These are phyloP conservation scores for Chrysolina haemoptera DNA, from an alignment of 2,888 invertebrate genomes.

Conservation along the genomic window DNA sequence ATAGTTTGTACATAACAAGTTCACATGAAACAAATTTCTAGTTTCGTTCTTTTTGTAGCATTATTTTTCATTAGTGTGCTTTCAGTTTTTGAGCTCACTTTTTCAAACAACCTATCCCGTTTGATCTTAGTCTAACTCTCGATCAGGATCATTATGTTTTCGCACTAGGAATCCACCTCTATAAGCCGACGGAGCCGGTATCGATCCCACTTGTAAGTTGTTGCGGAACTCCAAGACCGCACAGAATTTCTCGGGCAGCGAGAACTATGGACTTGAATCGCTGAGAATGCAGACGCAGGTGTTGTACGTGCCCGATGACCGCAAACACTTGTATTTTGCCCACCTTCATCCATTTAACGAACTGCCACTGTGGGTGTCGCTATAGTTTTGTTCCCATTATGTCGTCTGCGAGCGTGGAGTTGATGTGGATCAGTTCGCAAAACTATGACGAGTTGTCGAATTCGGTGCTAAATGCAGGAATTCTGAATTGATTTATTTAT, in stretches of 20 bases:
- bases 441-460: conserved; percentile 13
- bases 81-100: too few species aligned
- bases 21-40: too few species aligned
- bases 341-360: conserved; percentile 24
- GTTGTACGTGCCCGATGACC: conserved; percentile 28
- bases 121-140: too few species aligned
- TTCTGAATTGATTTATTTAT: conserved; percentile 13
- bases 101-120: too few species aligned
- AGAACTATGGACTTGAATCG: conserved; percentile 48
- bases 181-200: background rate
- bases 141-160: background rate
- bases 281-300: conserved; percentile 50
- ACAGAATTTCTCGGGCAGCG: conserved; percentile 44
- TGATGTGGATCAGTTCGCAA: conserved; percentile 13
- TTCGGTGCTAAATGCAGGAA: background rate
- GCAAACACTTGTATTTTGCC: conserved; percentile 26
- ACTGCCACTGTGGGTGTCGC: conserved; percentile 13
- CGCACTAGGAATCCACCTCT: background rate
- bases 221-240: conserved; percentile 39
- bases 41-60: too few species aligned
- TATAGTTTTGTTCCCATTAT: conserved; percentile 18
- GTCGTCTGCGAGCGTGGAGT: conserved; percentile 1
- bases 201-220: conserved; percentile 22
- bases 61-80: too few species aligned
- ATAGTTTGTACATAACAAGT: too few species aligned